phyloP scores from a whole-genome alignment of 2,888 invertebrate genomes.

The Nephrotoma appendiculata region DNA sequence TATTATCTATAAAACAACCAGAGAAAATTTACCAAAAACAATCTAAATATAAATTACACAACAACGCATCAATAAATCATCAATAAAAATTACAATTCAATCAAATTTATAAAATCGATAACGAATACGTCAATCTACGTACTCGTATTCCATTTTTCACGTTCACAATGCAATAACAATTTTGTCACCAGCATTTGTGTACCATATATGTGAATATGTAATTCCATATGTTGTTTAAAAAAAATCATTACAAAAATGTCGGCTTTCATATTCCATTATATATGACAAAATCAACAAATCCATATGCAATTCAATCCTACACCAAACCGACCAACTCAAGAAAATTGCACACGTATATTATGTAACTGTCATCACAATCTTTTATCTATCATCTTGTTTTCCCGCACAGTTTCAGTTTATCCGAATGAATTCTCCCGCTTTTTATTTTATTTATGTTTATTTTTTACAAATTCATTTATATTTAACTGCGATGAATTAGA shows the following conservation, averaged over 20 bases:
- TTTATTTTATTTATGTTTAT: not conserved
- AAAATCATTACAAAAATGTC: not conserved
- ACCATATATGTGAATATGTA: not conserved
- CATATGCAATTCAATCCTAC: not conserved
- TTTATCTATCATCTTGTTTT: not conserved
- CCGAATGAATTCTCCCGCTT: not conserved
- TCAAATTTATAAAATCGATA: not conserved
- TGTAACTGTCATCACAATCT: not conserved
- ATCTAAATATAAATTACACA: not conserved
- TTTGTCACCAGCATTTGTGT: not conserved
- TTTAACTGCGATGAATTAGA: not conserved
- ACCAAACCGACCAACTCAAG: not conserved
- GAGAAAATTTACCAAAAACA: not conserved
- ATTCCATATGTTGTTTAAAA: not conserved
- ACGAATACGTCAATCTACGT: not conserved
- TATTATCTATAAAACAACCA: no score
- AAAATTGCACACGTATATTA: not conserved
- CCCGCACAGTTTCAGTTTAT: not conserved
- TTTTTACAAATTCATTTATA: not conserved
- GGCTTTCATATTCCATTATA: not conserved
- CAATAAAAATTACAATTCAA: not conserved
- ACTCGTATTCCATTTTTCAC: not conserved
- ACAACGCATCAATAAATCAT: not conserved
- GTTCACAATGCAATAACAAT: not conserved
- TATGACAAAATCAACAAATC: not conserved